Evolutionary conservation across 2,888 invertebrate species (phyloP), one percentile per base, ranked within the genome.

Genomic region (Trichopoda pennipes): DNA sequence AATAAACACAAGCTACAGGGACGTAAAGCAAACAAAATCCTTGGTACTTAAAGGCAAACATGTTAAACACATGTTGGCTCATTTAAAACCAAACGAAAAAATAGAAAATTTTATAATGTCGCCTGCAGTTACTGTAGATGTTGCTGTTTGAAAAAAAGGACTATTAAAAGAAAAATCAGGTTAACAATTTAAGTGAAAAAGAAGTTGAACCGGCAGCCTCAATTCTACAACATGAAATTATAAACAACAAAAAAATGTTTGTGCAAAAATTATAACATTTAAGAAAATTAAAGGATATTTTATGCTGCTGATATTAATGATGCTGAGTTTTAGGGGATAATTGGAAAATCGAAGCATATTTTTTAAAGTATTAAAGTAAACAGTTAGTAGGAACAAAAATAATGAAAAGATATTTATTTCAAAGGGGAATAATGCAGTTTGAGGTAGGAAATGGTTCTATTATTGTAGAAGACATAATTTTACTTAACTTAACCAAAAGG

Each of bases 321-420:
- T 66, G 32, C 42, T 21, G 17, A 32, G 53, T n/a, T 32, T 73
- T 68, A 38, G 16, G 58, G 32, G 28, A 72, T 68, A 56, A 64
- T 35, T 84, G 83, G 85, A 88, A 88, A 89, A 89, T 88, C 87
- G 87, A 87, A 77, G 86, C 88, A 88, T 89, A 90, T 89, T 88
- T 89, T 86, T 85, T 86, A 88, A 85, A 89, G 89, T 85, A 85
- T 86, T 89, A 89, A 88, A 87, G 86, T 86, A 90, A 88, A 88
- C 87, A 90, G 66, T 12, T 58, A 75, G 55, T 32, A 9, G n/a
- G 28, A 47, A 19, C 2, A 32, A 53, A 28, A 56, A 21, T 21
- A 64, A 19, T 12, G 12, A 8, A 6, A 58, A 28, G 38, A 21
- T 17, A 66, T 55, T 53, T 64, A 74, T 55, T 60, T 63, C 49